phyloP scores from a whole-genome alignment of 2,888 invertebrate species.

The Cephus nigrinus region DNA sequence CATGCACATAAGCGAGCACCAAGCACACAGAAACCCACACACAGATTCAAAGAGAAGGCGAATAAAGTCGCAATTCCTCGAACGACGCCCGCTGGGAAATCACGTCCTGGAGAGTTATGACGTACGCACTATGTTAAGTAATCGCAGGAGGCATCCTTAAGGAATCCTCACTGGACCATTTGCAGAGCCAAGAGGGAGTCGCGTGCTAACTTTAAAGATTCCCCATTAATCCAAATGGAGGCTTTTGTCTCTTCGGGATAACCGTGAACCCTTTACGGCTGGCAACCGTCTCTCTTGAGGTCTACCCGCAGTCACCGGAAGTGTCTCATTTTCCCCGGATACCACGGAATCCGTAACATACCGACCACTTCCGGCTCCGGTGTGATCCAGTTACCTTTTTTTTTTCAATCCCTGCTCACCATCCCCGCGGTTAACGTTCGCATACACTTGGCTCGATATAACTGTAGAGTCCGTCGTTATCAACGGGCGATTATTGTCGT shows the following conservation, averaged over 20 bases:
- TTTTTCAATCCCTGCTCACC: not conserved
- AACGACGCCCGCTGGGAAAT: not conserved
- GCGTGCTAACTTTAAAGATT: not conserved
- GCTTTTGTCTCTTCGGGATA: not conserved
- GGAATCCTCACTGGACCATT: not conserved
- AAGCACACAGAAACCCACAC: not conserved
- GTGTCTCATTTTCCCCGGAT: slow-evolving; percentile 42
- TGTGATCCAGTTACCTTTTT: not conserved
- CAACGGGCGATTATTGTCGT: not conserved
- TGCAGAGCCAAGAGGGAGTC: not conserved
- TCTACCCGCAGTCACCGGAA: slow-evolving; percentile 26
- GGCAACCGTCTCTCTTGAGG: not conserved
- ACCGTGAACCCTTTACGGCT: slow-evolving; percentile 30
- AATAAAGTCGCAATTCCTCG: not conserved
- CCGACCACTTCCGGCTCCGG: slow-evolving; percentile 33
- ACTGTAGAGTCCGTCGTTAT: not conserved
- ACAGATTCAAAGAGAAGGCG: not conserved
- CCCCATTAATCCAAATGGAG: not conserved
- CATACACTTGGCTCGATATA: not conserved
- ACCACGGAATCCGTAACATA: slow-evolving; percentile 28
- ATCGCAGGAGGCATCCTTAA: not conserved
- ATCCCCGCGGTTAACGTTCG: not conserved
- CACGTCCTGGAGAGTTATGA: not conserved
- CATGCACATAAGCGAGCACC: not conserved
- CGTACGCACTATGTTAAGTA: not conserved